phyloP scores from a whole-genome alignment of 1,140 invertebrate genomes.

The Phenacoccus solenopsis region DNA sequence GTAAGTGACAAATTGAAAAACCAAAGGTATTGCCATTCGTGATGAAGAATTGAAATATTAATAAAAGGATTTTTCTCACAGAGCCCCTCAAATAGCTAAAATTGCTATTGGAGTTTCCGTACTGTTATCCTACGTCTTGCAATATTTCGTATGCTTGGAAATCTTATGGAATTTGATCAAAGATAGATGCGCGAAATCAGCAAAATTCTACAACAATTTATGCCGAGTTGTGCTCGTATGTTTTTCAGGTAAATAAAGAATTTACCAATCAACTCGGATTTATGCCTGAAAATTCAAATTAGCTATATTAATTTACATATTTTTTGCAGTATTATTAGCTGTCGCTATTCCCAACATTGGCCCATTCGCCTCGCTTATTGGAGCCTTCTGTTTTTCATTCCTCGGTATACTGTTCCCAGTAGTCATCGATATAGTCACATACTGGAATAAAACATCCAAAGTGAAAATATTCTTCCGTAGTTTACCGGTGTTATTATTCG shows the following conservation, averaged over 20 bases:
- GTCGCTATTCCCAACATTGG: conserved; percentile 75
- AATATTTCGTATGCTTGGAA: conserved; percentile 86
- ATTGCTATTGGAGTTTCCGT: conserved; percentile 76
- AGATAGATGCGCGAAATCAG: conserved; percentile 50
- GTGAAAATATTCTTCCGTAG: conserved; percentile 69
- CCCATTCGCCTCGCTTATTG: conserved; percentile 83
- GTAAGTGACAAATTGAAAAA: conserved; percentile 41
- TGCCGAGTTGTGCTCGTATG: conserved; percentile 50
- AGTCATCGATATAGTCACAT: conserved; percentile 69
- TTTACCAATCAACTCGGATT: no score
- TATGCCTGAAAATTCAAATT: no score
- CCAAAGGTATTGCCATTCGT: neutral
- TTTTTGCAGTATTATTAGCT: conserved; percentile 43
- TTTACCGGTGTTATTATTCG: conserved; percentile 54
- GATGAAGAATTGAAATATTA: neutral
- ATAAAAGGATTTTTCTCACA: conserved; percentile 35
- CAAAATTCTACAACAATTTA: conserved; percentile 57
- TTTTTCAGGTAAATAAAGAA: conserved; percentile 18
- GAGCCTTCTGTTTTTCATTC: conserved; percentile 86
- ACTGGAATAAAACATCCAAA: conserved; percentile 47
- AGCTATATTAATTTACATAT: neutral
- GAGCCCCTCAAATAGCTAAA: conserved; percentile 71
- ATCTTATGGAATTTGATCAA: conserved; percentile 63
- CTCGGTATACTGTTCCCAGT: conserved; percentile 85
- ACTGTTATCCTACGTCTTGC: conserved; percentile 86